Percentiles rank a stretch among this genome's conserved stretches.
Conservation (phyloP, 2,113 vertebrate genomes). For the Meriones unguiculatus region DNA sequence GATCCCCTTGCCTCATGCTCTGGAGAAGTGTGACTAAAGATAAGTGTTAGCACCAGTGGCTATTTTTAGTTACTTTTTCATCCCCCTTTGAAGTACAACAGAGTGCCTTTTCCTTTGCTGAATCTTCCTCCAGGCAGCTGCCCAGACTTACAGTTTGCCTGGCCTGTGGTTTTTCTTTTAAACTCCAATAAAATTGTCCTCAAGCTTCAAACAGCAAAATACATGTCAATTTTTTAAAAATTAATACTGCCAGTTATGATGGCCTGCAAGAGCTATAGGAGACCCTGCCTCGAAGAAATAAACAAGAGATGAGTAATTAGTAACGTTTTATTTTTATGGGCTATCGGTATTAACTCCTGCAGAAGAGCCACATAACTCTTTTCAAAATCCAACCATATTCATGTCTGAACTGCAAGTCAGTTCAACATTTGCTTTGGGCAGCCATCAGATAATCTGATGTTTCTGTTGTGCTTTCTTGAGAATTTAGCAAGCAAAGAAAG, state of each 20-base stretch:
- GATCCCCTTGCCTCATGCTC: not conserved
- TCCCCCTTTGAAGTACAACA: not conserved
- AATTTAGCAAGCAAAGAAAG: slow-evolving; percentile 11
- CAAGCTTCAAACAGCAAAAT: not conserved
- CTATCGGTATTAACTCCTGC: not conserved
- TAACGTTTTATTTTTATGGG: not conserved
- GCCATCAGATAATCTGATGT: not conserved
- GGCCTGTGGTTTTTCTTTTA: not conserved
- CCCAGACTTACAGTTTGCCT: not conserved
- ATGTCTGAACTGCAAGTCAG: not conserved
- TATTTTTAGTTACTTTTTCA: not conserved
- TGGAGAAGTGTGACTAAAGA: not conserved
- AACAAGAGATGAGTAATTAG: slow-evolving; percentile 7
- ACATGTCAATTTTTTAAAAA: not conserved
- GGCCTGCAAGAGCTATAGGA: not conserved
- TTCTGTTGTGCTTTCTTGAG: not conserved
- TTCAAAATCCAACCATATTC: not conserved
- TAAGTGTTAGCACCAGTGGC: not conserved
- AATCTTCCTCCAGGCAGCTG: not conserved
- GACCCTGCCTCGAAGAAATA: not conserved
- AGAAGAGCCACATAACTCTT: not conserved
- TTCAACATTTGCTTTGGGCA: not conserved
- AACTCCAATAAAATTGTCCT: not conserved
- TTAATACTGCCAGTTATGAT: not conserved
- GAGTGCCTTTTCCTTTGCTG: not conserved